These are phyloP conservation scores for Caenorhabditis inopinata DNA, from an alignment of 1,140 invertebrate genomes.

Conservation along the genomic window DNA sequence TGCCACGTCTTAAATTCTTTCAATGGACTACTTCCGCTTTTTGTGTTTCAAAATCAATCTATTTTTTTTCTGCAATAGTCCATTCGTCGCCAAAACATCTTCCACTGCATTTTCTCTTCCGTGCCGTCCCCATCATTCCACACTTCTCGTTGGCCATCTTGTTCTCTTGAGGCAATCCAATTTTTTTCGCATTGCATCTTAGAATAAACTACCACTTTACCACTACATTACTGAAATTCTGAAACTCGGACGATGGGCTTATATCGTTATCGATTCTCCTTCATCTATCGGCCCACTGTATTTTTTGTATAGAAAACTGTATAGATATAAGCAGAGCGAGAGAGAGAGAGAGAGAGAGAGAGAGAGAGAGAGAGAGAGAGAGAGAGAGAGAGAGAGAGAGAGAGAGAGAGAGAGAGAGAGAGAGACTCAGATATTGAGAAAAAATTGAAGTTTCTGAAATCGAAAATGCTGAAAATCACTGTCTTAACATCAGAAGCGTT, in stretches of 20 bases:
- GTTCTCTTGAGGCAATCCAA: constrained; percentile 32
- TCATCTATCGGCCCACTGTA: neutral
- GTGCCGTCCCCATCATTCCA: neutral
- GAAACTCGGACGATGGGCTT: constrained; percentile 8
- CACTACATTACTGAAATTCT: constrained; percentile 21
- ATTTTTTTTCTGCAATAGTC: neutral
- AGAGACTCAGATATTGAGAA: no score
- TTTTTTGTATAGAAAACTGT: no score
- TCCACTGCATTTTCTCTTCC: neutral
- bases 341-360: no score
- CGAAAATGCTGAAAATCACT: no score
- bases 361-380: no score
- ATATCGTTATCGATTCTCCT: neutral
- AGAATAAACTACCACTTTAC: neutral
- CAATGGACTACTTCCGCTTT: neutral
- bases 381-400: no score
- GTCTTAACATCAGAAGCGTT: no score
- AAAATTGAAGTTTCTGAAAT: no score
- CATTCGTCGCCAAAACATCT: constrained; percentile 26
- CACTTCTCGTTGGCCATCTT: constrained; percentile 29
- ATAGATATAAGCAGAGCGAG: no score
- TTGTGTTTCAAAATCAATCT: neutral
- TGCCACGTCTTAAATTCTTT: neutral
- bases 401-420: no score
- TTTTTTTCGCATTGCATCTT: constrained; percentile 4